These are phyloP conservation scores for Ramphastos sulfuratus DNA, from an alignment of 2,113 vertebrate genomes.

Conservation along the genomic window DNA sequence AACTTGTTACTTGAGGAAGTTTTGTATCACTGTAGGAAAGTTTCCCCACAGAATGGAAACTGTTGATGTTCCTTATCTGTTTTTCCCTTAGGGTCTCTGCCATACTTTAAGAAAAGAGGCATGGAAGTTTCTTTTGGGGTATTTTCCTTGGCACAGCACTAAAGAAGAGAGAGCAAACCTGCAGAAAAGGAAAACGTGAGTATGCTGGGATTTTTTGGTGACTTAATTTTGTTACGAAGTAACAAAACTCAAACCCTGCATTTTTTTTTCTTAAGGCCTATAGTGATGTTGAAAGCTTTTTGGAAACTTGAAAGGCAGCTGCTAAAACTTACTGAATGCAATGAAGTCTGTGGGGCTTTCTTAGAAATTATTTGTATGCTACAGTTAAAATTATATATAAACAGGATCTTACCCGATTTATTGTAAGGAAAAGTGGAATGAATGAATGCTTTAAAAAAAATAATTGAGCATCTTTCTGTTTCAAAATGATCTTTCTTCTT, in stretches of 20 bases:
- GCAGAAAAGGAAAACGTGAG: conserved; percentile 89
- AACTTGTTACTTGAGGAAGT: not conserved
- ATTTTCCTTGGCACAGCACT: conserved; percentile 92
- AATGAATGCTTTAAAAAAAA: not conserved
- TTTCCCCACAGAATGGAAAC: not conserved
- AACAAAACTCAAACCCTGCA: not conserved
- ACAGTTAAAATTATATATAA: not conserved
- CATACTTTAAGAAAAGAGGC: conserved; percentile 89
- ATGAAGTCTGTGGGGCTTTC: not conserved
- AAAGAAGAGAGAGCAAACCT: conserved; percentile 87
- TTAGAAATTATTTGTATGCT: not conserved
- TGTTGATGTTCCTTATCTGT: not conserved
- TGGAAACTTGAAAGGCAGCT: not conserved
- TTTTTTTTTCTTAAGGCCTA: not conserved
- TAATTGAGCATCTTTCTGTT: not conserved
- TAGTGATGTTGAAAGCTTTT: not conserved
- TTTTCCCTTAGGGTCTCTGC: conserved; percentile 84
- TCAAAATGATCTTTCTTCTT: conserved; percentile 35
- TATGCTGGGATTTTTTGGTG: not conserved
- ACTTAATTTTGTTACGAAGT: not conserved
- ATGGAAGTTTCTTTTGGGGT: conserved; percentile 94
- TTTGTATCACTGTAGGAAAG: not conserved
- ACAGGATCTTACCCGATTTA: not conserved
- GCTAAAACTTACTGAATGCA: not conserved
- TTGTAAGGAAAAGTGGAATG: not conserved